Base-by-base conservation (phyloP, 2,888 invertebrate genomes). In the Limnephilus marmoratus region DNA sequence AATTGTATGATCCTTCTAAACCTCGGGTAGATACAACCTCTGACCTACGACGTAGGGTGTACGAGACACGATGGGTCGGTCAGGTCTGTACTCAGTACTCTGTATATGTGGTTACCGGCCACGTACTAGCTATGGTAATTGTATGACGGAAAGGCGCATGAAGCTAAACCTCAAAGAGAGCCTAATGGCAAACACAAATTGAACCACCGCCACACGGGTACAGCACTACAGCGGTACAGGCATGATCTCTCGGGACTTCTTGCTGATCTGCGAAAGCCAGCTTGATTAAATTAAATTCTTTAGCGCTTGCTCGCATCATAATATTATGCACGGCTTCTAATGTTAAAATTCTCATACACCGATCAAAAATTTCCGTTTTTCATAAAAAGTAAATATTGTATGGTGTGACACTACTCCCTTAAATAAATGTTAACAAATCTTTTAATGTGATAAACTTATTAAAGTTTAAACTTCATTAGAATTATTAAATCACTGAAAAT, bases 151-250 rank as follows among this genome's bases (percentile, higher is more conserved):
- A 29, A 37, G 41, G 80, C 68, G 37, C 49, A 49, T 34, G 87
- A 34, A 87, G 87, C 31, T 81, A 18, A 68, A 89, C 87, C 87
- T 80, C 88, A 89, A 89, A 89, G 88, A 80, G 88, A 81, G 68
- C 13, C 88, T 89, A 89, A 89, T 80, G 80, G 88, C 88, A 89
- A 89, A 89, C 88, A 81, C 88, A 89, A 89, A 81, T 89, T 89
- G 88, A 41, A 37, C 88, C 81, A 89, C 88, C 88, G 37, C 34
- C 88, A 81, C 18, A 68, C 37, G 68, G 49, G 4, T 15, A 34
- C 37, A 37, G 37, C 37, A 4, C 4, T 37, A 37, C 80, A 37
- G 37, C 37, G 37, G 37, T 37, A 37, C 80, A n/a, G 88, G 80
- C 12, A 37, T 89, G 88, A 89, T 89, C 88, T 89, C 88, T n/a